Evolutionary conservation across 2,113 vertebrate species (phyloP).

Genomic region (Tragelaphus strepsiceros): DNA sequence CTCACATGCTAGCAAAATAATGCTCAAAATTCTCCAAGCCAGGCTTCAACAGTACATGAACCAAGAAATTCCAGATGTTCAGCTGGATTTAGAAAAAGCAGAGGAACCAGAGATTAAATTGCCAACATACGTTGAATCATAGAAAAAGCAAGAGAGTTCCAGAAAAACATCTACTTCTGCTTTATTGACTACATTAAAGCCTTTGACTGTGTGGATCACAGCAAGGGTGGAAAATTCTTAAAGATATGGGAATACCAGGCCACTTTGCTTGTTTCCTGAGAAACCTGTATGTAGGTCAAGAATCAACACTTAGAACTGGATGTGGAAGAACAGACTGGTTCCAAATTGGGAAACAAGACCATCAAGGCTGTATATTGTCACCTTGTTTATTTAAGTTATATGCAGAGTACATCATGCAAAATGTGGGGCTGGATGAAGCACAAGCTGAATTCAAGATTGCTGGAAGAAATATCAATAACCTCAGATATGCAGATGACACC

Average conservation of each 20-base stretch:
- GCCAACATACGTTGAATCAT: background rate
- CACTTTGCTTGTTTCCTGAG: background rate
- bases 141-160: background rate
- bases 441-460: background rate
- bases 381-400: background rate
- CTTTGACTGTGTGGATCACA: background rate
- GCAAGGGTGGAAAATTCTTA: background rate
- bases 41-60: background rate
- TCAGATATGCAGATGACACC: background rate
- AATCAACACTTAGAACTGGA: background rate
- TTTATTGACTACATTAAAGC: background rate
- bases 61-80: background rate
- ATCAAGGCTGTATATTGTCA: background rate
- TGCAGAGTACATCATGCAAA: background rate
- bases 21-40: background rate
- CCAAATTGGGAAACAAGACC: background rate
- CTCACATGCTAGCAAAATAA: background rate
- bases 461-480: background rate
- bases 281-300: background rate
- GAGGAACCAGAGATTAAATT: background rate
- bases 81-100: background rate
- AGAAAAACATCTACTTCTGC: background rate
- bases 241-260: background rate
- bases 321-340: background rate
- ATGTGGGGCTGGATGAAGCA: background rate